A percentile compares a stretch with the other conserved stretches of the same genome.
phyloP scores from a whole-genome alignment of 2,888 invertebrate species.

The Germaria angustata region DNA sequence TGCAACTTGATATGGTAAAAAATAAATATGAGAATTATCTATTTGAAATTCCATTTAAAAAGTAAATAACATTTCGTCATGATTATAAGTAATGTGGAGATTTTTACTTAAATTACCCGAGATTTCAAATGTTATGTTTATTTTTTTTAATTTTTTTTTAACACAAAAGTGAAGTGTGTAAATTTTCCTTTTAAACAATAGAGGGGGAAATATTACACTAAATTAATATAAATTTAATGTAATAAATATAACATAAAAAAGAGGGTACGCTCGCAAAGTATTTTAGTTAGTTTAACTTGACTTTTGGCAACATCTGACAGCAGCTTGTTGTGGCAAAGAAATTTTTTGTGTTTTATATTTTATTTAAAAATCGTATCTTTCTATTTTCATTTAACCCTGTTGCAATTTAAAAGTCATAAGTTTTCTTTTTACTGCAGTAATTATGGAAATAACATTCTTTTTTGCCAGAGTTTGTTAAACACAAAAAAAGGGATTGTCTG shows the following conservation, averaged over 20 bases:
- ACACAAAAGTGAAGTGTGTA: neutral
- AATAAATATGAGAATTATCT: neutral
- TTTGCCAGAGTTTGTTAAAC: conserved; percentile 4
- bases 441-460: conserved; percentile 54
- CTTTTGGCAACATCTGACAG: neutral
- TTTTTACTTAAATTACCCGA: neutral
- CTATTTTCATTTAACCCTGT: neutral
- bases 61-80: conserved; percentile 25
- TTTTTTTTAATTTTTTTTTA: neutral
- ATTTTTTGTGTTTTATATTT: neutral
- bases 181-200: neutral
- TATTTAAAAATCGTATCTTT: neutral
- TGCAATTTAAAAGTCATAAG: neutral
- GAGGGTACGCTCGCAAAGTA: neutral
- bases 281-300: neutral
- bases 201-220: neutral
- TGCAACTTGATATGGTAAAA: conserved; percentile 21
- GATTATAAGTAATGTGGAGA: neutral
- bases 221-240: neutral
- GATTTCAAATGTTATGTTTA: neutral
- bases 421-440: conserved; percentile 17
- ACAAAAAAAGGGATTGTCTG: conserved; percentile 34
- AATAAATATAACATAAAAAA: neutral
- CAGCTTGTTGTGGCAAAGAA: neutral
- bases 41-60: conserved; percentile 8